These are phyloP conservation scores for Paralvinella palmiformis DNA, from an alignment of 1,140 invertebrate genomes.

Conservation along the genomic window DNA sequence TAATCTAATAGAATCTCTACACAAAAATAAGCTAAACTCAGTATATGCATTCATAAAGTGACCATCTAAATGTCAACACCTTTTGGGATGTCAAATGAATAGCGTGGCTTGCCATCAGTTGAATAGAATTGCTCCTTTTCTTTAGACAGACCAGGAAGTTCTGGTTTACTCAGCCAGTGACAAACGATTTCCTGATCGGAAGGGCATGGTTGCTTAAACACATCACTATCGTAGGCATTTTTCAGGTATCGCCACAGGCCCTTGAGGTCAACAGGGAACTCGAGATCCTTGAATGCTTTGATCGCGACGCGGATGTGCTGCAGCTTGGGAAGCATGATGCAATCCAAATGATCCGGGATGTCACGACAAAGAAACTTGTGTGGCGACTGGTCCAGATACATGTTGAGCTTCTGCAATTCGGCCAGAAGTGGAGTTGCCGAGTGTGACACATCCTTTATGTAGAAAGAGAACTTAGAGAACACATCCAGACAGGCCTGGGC, in stretches of 20 bases:
- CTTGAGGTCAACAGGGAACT: constrained; percentile 54
- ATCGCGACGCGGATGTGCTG: constrained; percentile 58
- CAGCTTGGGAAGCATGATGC: constrained; percentile 57
- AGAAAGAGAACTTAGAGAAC: constrained; percentile 60
- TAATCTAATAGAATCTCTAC: no score
- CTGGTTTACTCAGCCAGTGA: constrained; percentile 56
- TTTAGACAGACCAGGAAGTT: constrained; percentile 39
- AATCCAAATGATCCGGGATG: constrained; percentile 54
- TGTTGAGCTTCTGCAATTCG: constrained; percentile 51
- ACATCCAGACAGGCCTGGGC: constrained; percentile 53
- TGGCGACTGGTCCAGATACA: constrained; percentile 41
- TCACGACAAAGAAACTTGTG: constrained; percentile 51
- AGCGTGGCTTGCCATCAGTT: constrained; percentile 39
- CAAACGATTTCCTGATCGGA: constrained; percentile 60
- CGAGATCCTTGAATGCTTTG: constrained; percentile 55
- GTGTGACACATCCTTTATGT: constrained; percentile 54
- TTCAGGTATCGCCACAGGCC: constrained; percentile 60
- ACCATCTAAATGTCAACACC: background rate
- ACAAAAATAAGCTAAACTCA: no score
- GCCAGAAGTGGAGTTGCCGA: constrained; percentile 50
- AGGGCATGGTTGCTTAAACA: constrained; percentile 59
- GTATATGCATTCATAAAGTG: no score
- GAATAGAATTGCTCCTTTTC: constrained; percentile 42
- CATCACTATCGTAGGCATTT: constrained; percentile 55
- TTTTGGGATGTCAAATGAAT: constrained; percentile 42